Conservation (phyloP, 2,113 vertebrate species). For the Oenanthe oenanthe region DNA sequence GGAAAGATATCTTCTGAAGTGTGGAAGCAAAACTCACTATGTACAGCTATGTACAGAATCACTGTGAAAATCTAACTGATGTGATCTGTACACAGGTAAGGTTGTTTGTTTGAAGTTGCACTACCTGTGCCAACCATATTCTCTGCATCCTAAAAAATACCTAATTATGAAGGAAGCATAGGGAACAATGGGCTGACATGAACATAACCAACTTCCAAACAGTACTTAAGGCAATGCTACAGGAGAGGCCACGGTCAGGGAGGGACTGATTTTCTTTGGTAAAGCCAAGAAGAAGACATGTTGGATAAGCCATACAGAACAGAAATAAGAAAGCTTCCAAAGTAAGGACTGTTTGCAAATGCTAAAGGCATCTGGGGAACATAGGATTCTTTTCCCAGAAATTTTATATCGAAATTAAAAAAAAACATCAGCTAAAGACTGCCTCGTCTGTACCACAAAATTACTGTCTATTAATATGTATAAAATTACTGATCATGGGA, state of each 20-base stretch:
- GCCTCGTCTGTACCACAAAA: background rate
- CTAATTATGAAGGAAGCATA: background rate
- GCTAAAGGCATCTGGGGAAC: background rate
- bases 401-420: background rate
- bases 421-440: background rate
- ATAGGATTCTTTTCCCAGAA: background rate
- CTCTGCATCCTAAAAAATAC: background rate
- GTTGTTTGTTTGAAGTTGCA: background rate
- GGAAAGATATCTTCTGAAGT: background rate
- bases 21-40: background rate
- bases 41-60: background rate
- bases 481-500: background rate
- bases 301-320: background rate
- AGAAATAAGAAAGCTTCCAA: background rate
- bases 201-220: background rate
- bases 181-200: background rate
- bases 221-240: background rate
- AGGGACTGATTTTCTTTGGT: background rate
- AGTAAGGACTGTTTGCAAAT: background rate
- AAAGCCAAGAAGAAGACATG: background rate
- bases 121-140: background rate
- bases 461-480: background rate
- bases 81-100: background rate
- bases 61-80: background rate
- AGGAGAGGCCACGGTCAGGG: background rate